These are phyloP conservation scores for Paratrypauchen microcephalus DNA, from an alignment of 2,797 vertebrate genomes.

Conservation along the genomic window DNA sequence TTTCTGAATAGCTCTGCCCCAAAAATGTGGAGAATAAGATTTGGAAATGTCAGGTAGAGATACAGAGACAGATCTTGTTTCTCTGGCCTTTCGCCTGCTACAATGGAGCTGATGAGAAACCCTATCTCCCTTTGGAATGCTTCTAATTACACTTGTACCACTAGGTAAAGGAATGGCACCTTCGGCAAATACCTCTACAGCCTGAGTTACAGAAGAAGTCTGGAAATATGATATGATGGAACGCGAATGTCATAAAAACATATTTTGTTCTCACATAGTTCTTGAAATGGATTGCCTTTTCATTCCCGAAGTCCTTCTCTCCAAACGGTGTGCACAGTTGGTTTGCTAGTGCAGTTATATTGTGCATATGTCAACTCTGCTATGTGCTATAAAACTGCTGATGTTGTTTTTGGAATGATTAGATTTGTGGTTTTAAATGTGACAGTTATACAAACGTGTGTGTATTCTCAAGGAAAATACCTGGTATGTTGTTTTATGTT, in stretches of 20 bases:
- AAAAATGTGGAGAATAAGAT: slow-evolving; percentile 5
- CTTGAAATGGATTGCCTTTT: neutral
- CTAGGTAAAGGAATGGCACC: neutral
- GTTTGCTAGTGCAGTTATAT: neutral
- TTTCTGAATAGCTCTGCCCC: slow-evolving; percentile 17
- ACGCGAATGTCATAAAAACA: neutral
- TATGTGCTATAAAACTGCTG: too few species aligned
- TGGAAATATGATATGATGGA: neutral
- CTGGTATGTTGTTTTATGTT: too few species aligned
- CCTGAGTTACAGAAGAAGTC: neutral
- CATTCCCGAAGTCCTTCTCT: neutral
- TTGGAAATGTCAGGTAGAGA: slow-evolving; percentile 23
- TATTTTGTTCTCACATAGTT: neutral
- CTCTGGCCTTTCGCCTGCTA: slow-evolving; percentile 5
- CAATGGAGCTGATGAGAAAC: slow-evolving; percentile 17
- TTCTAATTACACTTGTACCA: slow-evolving; percentile 7
- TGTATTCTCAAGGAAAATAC: too few species aligned
- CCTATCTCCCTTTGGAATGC: slow-evolving; percentile 5
- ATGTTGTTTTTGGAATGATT: too few species aligned
- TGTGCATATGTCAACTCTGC: too few species aligned
- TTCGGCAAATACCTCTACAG: neutral
- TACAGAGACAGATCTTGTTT: slow-evolving; percentile 17
- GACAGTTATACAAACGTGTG: too few species aligned
- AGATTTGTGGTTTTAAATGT: too few species aligned
- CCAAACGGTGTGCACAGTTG: neutral